Evolutionary conservation across 2,113 vertebrate species (phyloP), one percentile per base, ranked within the genome.

Genomic region (Ondatra zibethicus): DNA sequence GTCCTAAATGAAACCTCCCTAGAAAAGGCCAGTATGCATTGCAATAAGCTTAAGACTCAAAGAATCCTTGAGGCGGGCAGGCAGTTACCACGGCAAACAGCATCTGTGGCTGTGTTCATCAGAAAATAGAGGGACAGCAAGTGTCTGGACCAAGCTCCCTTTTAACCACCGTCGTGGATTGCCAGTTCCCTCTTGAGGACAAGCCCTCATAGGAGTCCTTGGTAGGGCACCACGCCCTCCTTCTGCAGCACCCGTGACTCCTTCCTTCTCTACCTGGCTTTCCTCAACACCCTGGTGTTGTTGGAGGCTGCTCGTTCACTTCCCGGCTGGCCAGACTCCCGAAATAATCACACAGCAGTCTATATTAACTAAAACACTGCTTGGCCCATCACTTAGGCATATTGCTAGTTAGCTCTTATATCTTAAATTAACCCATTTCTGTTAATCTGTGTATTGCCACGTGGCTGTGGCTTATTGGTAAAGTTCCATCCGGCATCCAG

Each of bases 191-290:
- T 21, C 13, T 2, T 16, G 33, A 66, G 12, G 27, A 66, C 21
- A 72, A 50, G 14, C 1, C 36, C 52, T 6, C 4, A 0, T 0
- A 12, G 33, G 68, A 55, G 75, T 89, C 84, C 50, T 47, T 36
- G 16, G 7, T 27, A 8, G 68, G 58, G 33, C 0, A 0, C n/a
- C 11, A 65, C 36, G 11, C 17, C 36, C 31, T 39, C 31, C 23
- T 52, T 19, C 39, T 14, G 23, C 63, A 47, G 11, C 45, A 45
- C 58, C n/a, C 23, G 19, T 5, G 19, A 31, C 23, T 33, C 55
- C 19, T 9, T 52, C 68, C 47, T 45, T 36, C 33, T 80, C 36
- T 10, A 12, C 25, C 50, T 63, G 61, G 58, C 65, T 89, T 91
- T 31, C 82, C 82, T 86, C 5, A 39, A 77, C 68, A 70, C 10